Conservation (phyloP, 2,797 vertebrate genomes). For the Sitta carolinensis region DNA sequence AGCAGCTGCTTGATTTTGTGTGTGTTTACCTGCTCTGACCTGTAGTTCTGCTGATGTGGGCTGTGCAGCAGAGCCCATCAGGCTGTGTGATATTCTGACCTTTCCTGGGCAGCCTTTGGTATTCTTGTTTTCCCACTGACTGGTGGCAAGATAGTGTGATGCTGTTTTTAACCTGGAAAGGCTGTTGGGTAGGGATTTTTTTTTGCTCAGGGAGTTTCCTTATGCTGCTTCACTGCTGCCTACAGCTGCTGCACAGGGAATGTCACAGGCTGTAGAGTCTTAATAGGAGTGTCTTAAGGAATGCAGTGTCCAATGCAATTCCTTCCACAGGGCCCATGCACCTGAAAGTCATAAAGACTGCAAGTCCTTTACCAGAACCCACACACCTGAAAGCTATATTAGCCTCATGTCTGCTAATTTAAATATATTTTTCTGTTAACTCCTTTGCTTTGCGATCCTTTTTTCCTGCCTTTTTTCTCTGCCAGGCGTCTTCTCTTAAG, state of each 20-base stretch:
- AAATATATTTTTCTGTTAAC: background rate
- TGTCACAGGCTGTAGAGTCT: too few relatives aligned
- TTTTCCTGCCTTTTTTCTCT: background rate
- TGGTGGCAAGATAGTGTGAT: background rate
- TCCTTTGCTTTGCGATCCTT: background rate
- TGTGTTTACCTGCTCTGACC: background rate
- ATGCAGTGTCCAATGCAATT: background rate
- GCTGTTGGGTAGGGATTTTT: background rate
- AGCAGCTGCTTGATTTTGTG: background rate
- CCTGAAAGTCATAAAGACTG: background rate
- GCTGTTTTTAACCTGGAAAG: background rate
- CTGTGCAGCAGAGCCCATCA: background rate
- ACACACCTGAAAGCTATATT: too few relatives aligned
- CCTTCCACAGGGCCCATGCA: background rate
- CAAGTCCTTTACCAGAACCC: background rate
- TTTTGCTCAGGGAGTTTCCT: background rate
- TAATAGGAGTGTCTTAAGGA: background rate
- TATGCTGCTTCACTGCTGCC: background rate
- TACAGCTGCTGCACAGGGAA: background rate
- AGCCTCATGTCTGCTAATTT: background rate
- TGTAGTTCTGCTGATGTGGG: background rate
- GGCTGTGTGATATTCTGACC: background rate
- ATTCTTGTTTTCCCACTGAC: background rate
- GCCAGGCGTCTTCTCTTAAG: background rate
- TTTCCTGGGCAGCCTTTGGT: background rate